phyloP scores from a whole-genome alignment of 1,140 invertebrate species.

The Alviniconcha marisindica region DNA sequence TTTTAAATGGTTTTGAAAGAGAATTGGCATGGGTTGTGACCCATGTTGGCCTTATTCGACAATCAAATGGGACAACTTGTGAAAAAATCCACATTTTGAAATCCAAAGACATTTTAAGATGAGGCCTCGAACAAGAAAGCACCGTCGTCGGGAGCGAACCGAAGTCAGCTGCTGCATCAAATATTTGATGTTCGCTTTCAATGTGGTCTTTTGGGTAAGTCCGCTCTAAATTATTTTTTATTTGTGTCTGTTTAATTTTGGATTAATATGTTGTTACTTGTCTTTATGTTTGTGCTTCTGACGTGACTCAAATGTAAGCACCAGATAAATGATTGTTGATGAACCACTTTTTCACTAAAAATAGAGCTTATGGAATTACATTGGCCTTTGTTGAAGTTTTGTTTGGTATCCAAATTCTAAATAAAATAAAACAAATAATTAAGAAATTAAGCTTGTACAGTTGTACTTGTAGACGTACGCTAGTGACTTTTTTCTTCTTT shows the following conservation, averaged over 20 bases:
- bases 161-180: conserved; percentile 98
- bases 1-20: not conserved
- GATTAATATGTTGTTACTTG: not conserved
- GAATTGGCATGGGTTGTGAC: conserved; percentile 4
- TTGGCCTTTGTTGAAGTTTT: not conserved
- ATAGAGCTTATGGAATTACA: conserved; percentile 20
- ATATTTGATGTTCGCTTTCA: conserved; percentile 97
- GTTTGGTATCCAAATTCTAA: too few relatives aligned
- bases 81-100: not conserved
- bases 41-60: not conserved
- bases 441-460: too few relatives aligned
- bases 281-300: not conserved
- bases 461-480: too few relatives aligned
- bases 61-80: not conserved
- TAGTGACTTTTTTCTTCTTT: too few relatives aligned
- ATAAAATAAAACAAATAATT: too few relatives aligned
- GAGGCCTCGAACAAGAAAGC: conserved; percentile 48
- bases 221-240: not conserved
- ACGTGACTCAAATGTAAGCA: too few relatives aligned
- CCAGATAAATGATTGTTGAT: too few relatives aligned
- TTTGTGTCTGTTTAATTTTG: not conserved
- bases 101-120: not conserved
- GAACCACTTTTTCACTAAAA: not conserved
- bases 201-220: conserved; percentile 97
- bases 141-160: conserved; percentile 63